These are phyloP conservation scores for Cheiracanthium punctorium DNA, from an alignment of 2,888 invertebrate genomes.

Conservation along the genomic window DNA sequence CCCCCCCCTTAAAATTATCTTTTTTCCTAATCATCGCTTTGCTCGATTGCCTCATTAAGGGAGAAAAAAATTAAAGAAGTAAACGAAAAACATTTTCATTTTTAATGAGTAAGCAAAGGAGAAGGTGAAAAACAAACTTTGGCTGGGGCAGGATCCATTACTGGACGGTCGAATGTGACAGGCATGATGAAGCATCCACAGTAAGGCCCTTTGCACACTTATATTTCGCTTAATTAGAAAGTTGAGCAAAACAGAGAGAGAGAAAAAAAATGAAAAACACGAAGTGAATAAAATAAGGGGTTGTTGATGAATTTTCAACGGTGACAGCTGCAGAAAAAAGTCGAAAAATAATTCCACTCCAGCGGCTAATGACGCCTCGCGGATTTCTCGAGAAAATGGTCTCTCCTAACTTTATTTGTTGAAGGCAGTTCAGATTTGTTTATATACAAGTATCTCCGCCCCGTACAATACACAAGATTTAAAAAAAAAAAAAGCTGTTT, in stretches of 20 bases:
- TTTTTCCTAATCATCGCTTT: background rate
- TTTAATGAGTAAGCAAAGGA: constrained; percentile 1
- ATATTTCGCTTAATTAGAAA: background rate
- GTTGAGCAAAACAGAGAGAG: background rate
- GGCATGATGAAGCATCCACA: background rate
- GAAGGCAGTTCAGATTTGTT: too few relatives aligned
- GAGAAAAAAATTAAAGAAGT: background rate
- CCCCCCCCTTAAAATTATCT: background rate
- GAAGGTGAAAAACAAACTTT: background rate
- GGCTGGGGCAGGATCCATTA: background rate
- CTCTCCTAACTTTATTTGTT: too few relatives aligned
- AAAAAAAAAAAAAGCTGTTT: too few relatives aligned
- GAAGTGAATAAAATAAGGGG: background rate
- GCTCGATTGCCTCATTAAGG: background rate
- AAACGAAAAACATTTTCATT: background rate
- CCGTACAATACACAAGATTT: too few relatives aligned
- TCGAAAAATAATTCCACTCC: background rate
- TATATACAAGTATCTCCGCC: too few relatives aligned
- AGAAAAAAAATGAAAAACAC: background rate
- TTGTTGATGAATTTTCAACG: background rate
- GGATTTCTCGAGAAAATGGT: too few relatives aligned
- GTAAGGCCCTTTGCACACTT: background rate
- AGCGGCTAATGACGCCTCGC: too few relatives aligned
- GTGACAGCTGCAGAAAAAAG: background rate
- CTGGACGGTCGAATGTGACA: background rate